Percentiles rank a stretch among this genome's conserved stretches.
These are phyloP conservation scores for Platerodrilus igneus DNA, from an alignment of 2,888 invertebrate genomes.

Conservation along the genomic window DNA sequence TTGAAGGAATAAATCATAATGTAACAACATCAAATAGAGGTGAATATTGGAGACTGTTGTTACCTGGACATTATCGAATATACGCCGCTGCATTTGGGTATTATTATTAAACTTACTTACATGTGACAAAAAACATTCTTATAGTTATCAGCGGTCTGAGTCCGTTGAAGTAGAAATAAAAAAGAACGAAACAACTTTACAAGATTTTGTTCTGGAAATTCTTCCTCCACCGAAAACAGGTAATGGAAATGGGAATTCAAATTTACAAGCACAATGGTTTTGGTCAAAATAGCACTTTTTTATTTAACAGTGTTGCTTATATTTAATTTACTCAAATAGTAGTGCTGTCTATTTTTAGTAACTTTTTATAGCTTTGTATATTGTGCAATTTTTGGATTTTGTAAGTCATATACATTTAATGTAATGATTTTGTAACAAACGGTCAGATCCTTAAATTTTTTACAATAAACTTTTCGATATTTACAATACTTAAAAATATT, in stretches of 20 bases:
- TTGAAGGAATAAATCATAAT: conserved; percentile 75
- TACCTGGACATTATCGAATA: conserved; percentile 81
- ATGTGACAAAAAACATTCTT: conserved; percentile 29
- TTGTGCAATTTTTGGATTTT: no score
- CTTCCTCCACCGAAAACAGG: conserved; percentile 27
- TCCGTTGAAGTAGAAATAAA: conserved; percentile 43
- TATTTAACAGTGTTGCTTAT: no score
- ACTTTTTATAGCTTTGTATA: no score
- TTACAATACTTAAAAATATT: no score
- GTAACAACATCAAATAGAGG: conserved; percentile 75
- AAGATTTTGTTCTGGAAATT: conserved; percentile 47
- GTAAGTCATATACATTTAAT: no score
- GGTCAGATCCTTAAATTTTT: no score
- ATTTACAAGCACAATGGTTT: conserved; percentile 11
- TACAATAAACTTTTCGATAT: no score
- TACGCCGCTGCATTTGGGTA: conserved; percentile 70
- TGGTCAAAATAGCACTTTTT: conserved; percentile 14
- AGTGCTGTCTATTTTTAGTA: no score
- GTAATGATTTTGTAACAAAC: no score
- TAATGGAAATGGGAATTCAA: conserved; percentile 13
- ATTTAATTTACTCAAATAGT: no score
- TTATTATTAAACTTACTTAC: not conserved
- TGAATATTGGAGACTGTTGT: conserved; percentile 90
- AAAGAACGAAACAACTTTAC: conserved; percentile 42
- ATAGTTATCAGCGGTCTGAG: conserved; percentile 54